A percentile compares a stretch with the other conserved stretches of the same genome.
phyloP scores from a whole-genome alignment of 2,888 invertebrate species.

The Synanthedon tipuliformis region DNA sequence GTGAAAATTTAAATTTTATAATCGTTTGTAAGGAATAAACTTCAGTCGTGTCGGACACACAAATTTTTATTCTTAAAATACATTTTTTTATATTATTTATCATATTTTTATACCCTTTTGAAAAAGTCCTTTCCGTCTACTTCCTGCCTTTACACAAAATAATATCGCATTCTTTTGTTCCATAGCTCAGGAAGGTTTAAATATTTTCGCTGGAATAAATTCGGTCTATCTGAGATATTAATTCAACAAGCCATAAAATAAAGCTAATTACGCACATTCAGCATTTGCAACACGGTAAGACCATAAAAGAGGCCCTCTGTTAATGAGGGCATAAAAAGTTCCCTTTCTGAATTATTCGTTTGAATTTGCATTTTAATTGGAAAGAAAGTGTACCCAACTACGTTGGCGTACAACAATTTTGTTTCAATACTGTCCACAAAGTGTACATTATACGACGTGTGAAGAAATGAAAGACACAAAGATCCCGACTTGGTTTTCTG shows the following conservation, averaged over 20 bases:
- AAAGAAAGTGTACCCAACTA: constrained; percentile 29
- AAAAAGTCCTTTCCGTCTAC: too few species aligned
- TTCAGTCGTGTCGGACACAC: too few species aligned
- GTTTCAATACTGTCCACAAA: constrained; percentile 1
- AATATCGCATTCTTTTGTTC: not conserved
- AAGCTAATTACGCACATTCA: constrained; percentile 39
- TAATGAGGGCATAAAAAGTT: constrained; percentile 47
- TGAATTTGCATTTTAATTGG: constrained; percentile 52
- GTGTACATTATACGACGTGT: not conserved
- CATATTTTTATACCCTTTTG: too few species aligned
- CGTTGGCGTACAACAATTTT: constrained; percentile 21
- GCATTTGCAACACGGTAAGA: constrained; percentile 26
- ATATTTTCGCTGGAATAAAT: constrained; percentile 13
- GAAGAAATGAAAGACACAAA: too few species aligned
- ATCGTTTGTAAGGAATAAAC: too few species aligned
- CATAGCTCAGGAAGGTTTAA: not conserved
- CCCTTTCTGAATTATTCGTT: constrained; percentile 41
- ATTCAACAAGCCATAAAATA: constrained; percentile 29
- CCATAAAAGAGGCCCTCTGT: constrained; percentile 34
- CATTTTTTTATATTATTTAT: too few species aligned
- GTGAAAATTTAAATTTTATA: too few species aligned
- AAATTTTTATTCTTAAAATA: too few species aligned
- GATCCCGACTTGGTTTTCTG: too few species aligned
- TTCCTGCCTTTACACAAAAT: constrained; percentile 9
- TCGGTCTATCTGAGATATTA: constrained; percentile 17